A percentile compares a stretch with the other conserved stretches of the same genome.
Evolutionary conservation across 2,113 vertebrate species (phyloP).

Genomic region (Polypterus senegalus): DNA sequence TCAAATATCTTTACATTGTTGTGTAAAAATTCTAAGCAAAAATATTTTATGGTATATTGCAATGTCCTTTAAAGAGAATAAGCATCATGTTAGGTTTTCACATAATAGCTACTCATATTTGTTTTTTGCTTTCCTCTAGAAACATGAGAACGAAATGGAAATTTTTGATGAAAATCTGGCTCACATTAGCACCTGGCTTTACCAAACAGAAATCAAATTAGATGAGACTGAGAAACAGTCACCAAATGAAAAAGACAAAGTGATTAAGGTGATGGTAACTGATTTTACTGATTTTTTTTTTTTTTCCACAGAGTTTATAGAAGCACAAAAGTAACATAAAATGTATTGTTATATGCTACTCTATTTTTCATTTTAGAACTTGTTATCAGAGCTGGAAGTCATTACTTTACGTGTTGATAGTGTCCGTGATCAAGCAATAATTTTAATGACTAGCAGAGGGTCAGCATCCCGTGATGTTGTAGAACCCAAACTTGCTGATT

Average conservation of each 20-base stretch:
- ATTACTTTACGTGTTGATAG: conserved; percentile 71
- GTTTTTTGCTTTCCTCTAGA: conserved; percentile 41
- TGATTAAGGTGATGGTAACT: conserved; percentile 60
- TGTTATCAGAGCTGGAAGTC: conserved; percentile 70
- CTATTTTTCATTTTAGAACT: conserved; percentile 43
- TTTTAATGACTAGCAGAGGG: conserved; percentile 77
- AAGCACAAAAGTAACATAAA: too few relatives aligned
- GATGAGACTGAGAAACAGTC: conserved; percentile 83
- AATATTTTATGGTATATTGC: too few relatives aligned
- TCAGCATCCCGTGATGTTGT: conserved; percentile 70
- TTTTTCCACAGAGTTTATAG: too few relatives aligned
- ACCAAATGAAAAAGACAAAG: conserved; percentile 62
- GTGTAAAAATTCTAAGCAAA: too few relatives aligned
- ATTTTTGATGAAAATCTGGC: conserved; percentile 91
- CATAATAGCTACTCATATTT: background rate
- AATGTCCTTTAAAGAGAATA: too few relatives aligned
- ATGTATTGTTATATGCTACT: too few relatives aligned
- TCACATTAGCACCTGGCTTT: conserved; percentile 96
- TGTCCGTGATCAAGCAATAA: conserved; percentile 70
- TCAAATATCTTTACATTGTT: too few relatives aligned
- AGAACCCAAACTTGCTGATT: conserved; percentile 78
- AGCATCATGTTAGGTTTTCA: too few relatives aligned
- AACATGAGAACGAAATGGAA: conserved; percentile 84
- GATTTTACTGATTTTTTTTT: too few relatives aligned
- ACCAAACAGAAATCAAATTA: conserved; percentile 85